These are phyloP conservation scores for Pterostichus madidus DNA, from an alignment of 2,888 invertebrate species.

Conservation along the genomic window DNA sequence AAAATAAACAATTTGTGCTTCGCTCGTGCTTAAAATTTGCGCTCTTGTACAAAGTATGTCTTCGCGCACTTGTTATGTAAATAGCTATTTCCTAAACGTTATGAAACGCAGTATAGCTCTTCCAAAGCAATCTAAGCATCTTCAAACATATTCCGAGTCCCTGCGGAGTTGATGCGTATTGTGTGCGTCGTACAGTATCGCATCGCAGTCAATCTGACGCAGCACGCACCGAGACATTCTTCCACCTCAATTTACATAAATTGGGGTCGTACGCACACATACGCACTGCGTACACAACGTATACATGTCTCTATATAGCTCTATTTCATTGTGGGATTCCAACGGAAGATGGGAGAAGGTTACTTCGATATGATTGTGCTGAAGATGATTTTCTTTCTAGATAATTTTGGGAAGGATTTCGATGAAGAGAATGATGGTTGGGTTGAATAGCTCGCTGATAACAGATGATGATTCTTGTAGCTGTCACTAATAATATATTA, in stretches of 20 bases:
- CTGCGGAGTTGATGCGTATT: conserved; percentile 24
- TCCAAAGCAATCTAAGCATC: no score
- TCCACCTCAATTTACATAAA: conserved; percentile 49
- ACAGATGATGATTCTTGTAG: no score
- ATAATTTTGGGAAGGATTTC: no score
- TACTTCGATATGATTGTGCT: conserved; percentile 16
- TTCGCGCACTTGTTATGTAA: no score
- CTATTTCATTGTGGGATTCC: conserved; percentile 31
- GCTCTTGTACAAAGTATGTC: no score
- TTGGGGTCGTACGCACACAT: conserved; percentile 39
- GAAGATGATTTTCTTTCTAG: background rate
- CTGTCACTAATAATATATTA: no score
- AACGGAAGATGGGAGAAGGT: background rate
- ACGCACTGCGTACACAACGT: conserved; percentile 18
- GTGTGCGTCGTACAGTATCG: conserved; percentile 20
- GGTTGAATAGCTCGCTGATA: no score
- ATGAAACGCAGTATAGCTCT: no score
- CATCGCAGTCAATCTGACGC: conserved; percentile 44
- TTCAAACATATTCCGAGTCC: background rate
- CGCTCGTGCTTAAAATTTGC: no score
- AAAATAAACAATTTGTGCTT: no score
- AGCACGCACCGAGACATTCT: conserved; percentile 39
- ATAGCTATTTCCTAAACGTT: no score
- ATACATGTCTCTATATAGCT: conserved; percentile 1
- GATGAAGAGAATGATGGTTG: no score